Conservation (phyloP, 1,140 invertebrate genomes). For the Cotesia vestalis region DNA sequence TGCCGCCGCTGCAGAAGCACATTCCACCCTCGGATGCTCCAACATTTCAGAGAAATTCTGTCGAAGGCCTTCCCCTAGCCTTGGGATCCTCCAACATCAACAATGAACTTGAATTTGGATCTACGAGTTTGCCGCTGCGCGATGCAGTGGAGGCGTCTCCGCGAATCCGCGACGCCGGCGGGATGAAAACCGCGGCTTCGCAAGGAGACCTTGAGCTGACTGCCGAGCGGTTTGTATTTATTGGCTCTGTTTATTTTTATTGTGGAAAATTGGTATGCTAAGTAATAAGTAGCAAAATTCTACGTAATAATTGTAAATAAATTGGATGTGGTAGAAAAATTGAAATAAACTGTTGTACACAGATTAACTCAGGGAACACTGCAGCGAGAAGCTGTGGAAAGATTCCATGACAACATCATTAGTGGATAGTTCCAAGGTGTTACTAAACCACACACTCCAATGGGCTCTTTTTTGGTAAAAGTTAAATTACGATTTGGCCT, state of each 20-base stretch:
- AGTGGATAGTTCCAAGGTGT: constrained; percentile 99
- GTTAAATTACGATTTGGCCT: constrained; percentile 90
- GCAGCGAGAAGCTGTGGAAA: constrained; percentile 76
- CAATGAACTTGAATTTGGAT: constrained; percentile 50
- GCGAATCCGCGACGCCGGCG: too few relatives aligned
- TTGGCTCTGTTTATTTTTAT: constrained; percentile 19
- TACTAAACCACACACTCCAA: constrained; percentile 91
- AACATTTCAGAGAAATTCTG: constrained; percentile 66
- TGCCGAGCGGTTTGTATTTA: background rate
- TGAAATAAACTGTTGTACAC: constrained; percentile 24
- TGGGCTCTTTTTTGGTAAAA: constrained; percentile 88
- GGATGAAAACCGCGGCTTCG: too few relatives aligned
- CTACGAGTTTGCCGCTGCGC: constrained; percentile 64
- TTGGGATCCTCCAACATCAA: constrained; percentile 38
- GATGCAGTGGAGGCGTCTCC: constrained; percentile 66
- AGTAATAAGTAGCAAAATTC: too few relatives aligned
- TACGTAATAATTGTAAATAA: too few relatives aligned
- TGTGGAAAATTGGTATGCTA: background rate
- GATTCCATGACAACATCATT: constrained; percentile 98
- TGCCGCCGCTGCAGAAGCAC: constrained; percentile 36
- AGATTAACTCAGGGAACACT: constrained; percentile 52
- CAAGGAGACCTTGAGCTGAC: too few relatives aligned
- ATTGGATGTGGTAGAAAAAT: too few relatives aligned
- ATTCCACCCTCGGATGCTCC: constrained; percentile 46
- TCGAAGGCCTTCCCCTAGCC: constrained; percentile 64